Evolutionary conservation across 2,113 vertebrate genomes (phyloP).

Genomic region (Pedionomus torquatus): DNA sequence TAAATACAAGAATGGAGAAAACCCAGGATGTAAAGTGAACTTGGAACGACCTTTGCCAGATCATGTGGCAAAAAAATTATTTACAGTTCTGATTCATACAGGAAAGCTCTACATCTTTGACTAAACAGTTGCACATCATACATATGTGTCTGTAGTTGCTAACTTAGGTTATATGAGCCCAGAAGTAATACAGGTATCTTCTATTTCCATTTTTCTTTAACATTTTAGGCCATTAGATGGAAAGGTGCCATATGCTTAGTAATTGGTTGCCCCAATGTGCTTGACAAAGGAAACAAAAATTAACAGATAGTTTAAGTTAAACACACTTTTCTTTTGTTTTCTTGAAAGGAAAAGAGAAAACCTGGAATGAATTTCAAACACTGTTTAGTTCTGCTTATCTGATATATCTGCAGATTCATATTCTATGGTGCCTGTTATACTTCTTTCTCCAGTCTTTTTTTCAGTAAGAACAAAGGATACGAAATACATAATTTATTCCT

Average conservation of each 20-base stretch:
- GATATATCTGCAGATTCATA: neutral
- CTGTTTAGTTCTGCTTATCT: neutral
- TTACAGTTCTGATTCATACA: neutral
- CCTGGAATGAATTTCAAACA: neutral
- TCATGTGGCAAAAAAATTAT: neutral
- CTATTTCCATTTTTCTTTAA: neutral
- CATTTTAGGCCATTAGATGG: neutral
- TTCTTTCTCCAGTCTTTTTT: neutral
- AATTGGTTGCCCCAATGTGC: neutral
- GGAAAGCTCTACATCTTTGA: neutral
- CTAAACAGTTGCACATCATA: neutral
- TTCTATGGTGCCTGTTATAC: neutral
- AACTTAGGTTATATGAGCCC: neutral
- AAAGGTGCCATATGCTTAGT: neutral
- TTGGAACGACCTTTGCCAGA: neutral
- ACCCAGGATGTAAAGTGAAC: neutral
- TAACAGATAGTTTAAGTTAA: neutral
- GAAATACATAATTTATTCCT: neutral
- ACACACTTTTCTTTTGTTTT: no score
- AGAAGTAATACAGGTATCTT: neutral
- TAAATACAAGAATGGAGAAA: neutral
- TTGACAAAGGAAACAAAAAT: neutral
- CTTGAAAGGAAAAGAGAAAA: neutral
- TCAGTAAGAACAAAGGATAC: neutral
- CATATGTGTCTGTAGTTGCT: neutral